phyloP scores from a whole-genome alignment of 2,888 invertebrate genomes.

The Chloroclystis v-ata region DNA sequence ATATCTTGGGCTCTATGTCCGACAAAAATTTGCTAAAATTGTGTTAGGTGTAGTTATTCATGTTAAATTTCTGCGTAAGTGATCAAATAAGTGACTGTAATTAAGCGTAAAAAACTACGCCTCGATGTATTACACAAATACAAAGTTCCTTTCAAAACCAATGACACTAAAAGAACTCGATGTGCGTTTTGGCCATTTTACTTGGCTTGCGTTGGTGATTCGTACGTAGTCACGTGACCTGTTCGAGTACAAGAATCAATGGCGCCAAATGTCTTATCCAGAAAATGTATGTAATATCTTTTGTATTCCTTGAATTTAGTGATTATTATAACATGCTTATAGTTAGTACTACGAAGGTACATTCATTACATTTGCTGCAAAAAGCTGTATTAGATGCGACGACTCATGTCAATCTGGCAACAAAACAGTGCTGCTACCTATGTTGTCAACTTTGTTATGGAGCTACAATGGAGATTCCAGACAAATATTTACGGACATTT shows the following conservation, averaged over 20 bases:
- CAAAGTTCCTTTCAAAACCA: constrained; percentile 69
- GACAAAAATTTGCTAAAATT: constrained; percentile 62
- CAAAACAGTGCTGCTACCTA: constrained; percentile 85
- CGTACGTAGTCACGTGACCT: constrained; percentile 78
- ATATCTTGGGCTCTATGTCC: constrained; percentile 70
- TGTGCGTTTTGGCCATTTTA: constrained; percentile 79
- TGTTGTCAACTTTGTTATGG: constrained; percentile 85
- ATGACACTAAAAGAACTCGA: constrained; percentile 75
- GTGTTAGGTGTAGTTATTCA: constrained; percentile 59
- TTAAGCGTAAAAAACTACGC: constrained; percentile 50
- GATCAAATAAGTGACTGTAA: constrained; percentile 47
- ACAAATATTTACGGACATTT: constrained; percentile 80
- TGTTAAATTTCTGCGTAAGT: constrained; percentile 64
- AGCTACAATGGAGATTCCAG: constrained; percentile 81
- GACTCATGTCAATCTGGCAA: constrained; percentile 77
- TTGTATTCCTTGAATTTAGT: constrained; percentile 37
- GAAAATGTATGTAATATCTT: constrained; percentile 71
- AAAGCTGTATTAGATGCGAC: constrained; percentile 59
- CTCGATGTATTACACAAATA: constrained; percentile 67
- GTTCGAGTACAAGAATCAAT: constrained; percentile 67
- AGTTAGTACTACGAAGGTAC: neutral
- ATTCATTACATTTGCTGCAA: constrained; percentile 35
- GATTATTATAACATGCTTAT: neutral
- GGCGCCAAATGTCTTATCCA: constrained; percentile 76
- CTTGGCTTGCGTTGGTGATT: constrained; percentile 78